These are phyloP conservation scores for Mobula hypostoma DNA, from an alignment of 2,113 vertebrate genomes.

Conservation along the genomic window DNA sequence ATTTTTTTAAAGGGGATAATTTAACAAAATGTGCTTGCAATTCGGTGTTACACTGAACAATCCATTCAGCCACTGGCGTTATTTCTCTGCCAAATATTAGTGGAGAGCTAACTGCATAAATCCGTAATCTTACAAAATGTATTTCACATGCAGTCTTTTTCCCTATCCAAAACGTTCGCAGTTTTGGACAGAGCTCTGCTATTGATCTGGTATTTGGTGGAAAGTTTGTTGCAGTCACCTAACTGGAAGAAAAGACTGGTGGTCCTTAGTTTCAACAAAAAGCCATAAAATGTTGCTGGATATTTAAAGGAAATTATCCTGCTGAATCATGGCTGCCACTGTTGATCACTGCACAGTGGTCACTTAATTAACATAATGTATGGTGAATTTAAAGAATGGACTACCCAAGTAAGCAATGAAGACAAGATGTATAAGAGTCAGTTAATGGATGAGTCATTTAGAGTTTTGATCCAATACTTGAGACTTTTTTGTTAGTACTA, in stretches of 20 bases:
- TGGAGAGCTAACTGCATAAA: background rate
- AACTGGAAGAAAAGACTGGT: background rate
- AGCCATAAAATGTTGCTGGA: too few species aligned
- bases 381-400: too few species aligned
- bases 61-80: background rate
- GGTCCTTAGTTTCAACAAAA: background rate
- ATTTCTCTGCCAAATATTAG: background rate
- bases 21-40: background rate
- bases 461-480: too few species aligned
- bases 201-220: background rate
- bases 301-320: background rate
- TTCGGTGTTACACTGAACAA: background rate
- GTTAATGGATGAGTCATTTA: too few species aligned
- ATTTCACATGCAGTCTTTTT: background rate
- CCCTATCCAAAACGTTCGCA: too few species aligned
- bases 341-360: too few species aligned
- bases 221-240: background rate
- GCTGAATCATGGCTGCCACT: background rate
- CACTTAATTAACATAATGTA: background rate
- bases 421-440: too few species aligned
- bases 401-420: background rate
- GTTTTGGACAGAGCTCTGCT: background rate
- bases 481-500: too few species aligned
- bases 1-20: slow-evolving; percentile 9
- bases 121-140: background rate